A percentile compares a stretch with the other conserved stretches of the same genome.
Evolutionary conservation across 2,113 vertebrate genomes (phyloP).

Genomic region (Gnathonemus longibarbis): DNA sequence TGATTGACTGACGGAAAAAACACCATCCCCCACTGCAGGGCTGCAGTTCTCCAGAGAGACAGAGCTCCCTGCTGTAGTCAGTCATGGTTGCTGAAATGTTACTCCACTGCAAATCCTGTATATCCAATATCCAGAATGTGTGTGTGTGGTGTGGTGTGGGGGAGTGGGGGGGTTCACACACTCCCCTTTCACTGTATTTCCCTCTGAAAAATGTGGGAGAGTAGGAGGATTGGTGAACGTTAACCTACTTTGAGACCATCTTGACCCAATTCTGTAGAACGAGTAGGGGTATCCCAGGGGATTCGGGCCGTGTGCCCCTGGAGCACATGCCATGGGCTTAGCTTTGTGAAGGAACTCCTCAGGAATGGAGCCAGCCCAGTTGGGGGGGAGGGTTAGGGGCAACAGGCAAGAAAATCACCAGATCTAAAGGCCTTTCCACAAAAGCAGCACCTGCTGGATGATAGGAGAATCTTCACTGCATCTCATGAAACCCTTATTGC

Average conservation of each 20-base stretch:
- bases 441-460: background rate
- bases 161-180: background rate
- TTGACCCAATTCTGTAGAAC: conserved; percentile 29
- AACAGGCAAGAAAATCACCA: background rate
- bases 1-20: background rate
- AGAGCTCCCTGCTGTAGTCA: background rate
- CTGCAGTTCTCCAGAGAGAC: background rate
- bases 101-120: background rate
- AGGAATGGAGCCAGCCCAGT: background rate
- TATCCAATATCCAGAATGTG: background rate
- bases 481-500: background rate
- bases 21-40: background rate
- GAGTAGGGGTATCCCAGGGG: background rate
- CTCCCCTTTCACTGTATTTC: background rate
- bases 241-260: conserved; percentile 20
- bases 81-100: background rate
- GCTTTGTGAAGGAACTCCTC: background rate
- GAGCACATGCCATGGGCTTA: background rate
- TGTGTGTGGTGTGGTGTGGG: background rate
- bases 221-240: conserved; percentile 8
- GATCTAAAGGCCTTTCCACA: background rate
- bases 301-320: background rate
- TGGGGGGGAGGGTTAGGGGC: conserved; percentile 26
- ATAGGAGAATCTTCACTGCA: background rate
- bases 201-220: background rate